Evolutionary conservation across 2,888 invertebrate species (phyloP), one percentile per base, ranked within the genome.

Genomic region (Platynereis dumerilii): DNA sequence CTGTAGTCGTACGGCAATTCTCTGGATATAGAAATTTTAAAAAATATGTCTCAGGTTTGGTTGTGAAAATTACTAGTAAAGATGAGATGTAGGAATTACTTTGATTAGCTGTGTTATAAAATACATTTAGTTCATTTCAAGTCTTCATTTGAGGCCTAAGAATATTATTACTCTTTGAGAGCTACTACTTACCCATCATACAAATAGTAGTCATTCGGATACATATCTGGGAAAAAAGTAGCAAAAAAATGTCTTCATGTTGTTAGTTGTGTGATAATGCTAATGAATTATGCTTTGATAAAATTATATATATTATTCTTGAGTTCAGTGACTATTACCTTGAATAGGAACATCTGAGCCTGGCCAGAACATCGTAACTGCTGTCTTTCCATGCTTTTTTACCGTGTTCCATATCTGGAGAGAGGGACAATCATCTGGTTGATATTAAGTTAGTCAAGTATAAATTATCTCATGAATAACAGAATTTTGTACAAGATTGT

Each of bases 321-420:
- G 7, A 20, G 3, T 22, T 48, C 48, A 48, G 7, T 34, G 34
- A 34, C 34, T 10, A n/a, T 48, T n/a, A 29, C 79, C 79, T 65
- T 75, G 68, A 52, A 82, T 77, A 55, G 74, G 69, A 17, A 77
- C 75, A 69, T 76, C 80, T 24, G 77, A 75, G 22, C 80, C 81
- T 7, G 78, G 77, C 79, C 80, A 81, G 64, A 78, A 79, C 61
- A 75, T 75, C 0, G 76, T 74, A n/a, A 75, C 77, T 22, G 78
- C 70, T 39, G 68, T 75, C 52, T 76, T 74, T 20, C 79, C 73
- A 54, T 78, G 74, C 28, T 74, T 75, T 63, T 71, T 68, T 0
- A 78, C 78, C 20, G 78, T 80, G 42, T 73, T 73, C 81, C 81
- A 81, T 10, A 81, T 69, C 72, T 72, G 28, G 3, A 60, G 62